Percentiles rank a stretch among this genome's conserved stretches.
Conservation (phyloP, 2,113 vertebrate genomes). For the Puntigrus tetrazona region DNA sequence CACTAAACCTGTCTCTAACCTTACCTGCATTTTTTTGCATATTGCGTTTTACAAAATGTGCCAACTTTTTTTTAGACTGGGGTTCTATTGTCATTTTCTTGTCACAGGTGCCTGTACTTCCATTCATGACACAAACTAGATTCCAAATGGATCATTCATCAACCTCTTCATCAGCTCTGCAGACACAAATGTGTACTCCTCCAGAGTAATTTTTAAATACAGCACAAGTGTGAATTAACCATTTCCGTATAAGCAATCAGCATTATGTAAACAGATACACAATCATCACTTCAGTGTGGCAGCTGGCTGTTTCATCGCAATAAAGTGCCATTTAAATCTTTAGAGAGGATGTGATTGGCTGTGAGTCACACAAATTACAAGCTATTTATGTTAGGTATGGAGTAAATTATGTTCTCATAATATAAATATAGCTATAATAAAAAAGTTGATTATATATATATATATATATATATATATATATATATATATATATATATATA, state of each 20-base stretch:
- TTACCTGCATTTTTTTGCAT: too few species aligned
- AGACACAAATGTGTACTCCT: neutral
- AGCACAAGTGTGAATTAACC: conserved; percentile 1
- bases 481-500: too few species aligned
- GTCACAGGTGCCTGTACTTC: neutral
- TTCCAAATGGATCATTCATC: neutral
- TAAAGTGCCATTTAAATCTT: neutral
- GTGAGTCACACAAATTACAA: neutral
- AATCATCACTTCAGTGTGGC: neutral
- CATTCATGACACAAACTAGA: neutral
- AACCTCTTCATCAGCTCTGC: neutral
- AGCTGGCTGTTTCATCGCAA: conserved; percentile 1
- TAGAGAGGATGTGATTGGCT: neutral
- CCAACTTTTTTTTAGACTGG: too few species aligned
- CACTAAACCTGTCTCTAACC: too few species aligned
- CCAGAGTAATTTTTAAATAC: neutral
- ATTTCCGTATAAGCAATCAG: neutral
- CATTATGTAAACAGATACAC: neutral
- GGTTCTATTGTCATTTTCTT: neutral
- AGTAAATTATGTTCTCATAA: too few species aligned
- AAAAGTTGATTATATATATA: too few species aligned
- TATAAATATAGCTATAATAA: too few species aligned
- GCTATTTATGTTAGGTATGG: too few species aligned
- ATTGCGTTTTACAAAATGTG: too few species aligned
- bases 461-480: too few species aligned